Base-by-base conservation (phyloP, 2,797 vertebrate species). In the Enteromius mattozi region DNA sequence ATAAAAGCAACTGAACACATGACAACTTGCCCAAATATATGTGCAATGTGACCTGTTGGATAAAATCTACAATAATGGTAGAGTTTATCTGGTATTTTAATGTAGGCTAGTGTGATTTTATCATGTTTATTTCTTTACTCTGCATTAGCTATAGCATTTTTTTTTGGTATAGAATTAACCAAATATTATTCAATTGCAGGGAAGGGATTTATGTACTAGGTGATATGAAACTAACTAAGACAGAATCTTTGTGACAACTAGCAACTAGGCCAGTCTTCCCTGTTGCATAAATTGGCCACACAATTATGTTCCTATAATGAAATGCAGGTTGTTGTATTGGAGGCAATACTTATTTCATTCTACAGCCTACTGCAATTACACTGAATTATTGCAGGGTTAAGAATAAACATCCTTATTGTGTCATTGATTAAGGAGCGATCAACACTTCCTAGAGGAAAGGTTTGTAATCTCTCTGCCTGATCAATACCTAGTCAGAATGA, bases 381-480 rank as follows among this genome's bases (percentile, higher is more conserved):
- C 49, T 70, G 65, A 78, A 78, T 84, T 77, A 84, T 78, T 78
- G 82, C 74, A 3, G 37, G 40, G 82, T 56, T 69, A 69, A 78
- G 47, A 70, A 83, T 54, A 45, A 81, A 69, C 65, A 70, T 13
- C 63, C 63, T 70, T 65, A 78, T 84, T 84, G 74, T 78, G 75
- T 69, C 82, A 84, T 78, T 84, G 65, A 81, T 81, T 33, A 30
- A 71, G 51, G n/a, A 42, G 59, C 24, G 37, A 56, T 45, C 51
- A 84, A 84, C 74, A 35, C 82, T 69, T 84, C 51, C 49, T 33
- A 45, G 14, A 76, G 59, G 45, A 51, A 76, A 76, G 47, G 66
- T 49, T 78, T 69, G 74, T 84, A 78, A 78, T 84, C 82, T 83
- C 74, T 77, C 63, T 56, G 47, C 12, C 35, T 30, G 63, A 83